Conservation (phyloP, 2,113 vertebrate species). For the Danionella cerebrum region DNA sequence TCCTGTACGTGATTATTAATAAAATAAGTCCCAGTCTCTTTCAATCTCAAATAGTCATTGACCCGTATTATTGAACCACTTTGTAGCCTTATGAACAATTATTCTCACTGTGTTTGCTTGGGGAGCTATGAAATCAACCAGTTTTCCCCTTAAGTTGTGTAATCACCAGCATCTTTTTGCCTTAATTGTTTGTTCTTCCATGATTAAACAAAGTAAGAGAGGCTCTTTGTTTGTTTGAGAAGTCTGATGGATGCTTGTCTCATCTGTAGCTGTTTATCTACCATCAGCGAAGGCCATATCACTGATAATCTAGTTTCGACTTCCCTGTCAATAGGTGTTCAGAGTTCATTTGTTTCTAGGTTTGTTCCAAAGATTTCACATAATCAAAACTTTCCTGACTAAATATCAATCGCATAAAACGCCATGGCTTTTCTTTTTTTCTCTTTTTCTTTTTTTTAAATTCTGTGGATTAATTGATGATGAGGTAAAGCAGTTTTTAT, state of each 20-base stretch:
- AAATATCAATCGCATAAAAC: no score
- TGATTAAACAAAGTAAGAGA: neutral
- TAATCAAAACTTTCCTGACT: neutral
- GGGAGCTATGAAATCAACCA: neutral
- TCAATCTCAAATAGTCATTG: no score
- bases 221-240: neutral
- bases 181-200: neutral
- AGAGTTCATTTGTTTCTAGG: constrained; percentile 1
- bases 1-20: no score
- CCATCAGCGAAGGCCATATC: neutral
- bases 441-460: neutral
- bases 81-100: no score
- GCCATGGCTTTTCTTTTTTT: neutral
- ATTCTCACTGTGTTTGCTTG: no score
- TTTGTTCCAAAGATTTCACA: neutral
- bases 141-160: no score
- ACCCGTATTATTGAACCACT: no score
- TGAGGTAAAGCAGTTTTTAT: constrained; percentile 8
- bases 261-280: constrained; percentile 4
- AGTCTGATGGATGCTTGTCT: neutral
- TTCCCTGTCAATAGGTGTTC: neutral
- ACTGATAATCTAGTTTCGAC: neutral
- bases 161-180: neutral
- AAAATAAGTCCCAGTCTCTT: no score
- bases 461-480: neutral